Conservation (phyloP, 1,140 invertebrate genomes). For the Drosophila miranda region DNA sequence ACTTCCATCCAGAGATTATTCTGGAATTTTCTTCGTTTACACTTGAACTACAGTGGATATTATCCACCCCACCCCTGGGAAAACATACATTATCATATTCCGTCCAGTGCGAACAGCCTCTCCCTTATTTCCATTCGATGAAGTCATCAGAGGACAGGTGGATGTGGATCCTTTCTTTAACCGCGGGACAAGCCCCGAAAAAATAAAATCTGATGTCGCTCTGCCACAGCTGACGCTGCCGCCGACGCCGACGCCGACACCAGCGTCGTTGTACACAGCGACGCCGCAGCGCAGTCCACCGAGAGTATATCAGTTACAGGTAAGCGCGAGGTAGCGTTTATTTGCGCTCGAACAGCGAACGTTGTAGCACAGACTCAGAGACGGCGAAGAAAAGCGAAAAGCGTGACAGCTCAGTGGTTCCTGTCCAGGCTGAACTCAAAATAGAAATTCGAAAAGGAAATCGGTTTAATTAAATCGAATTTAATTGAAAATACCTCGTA, state of each 20-base stretch:
- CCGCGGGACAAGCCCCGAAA: slow-evolving; percentile 55
- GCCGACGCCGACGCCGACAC: neutral
- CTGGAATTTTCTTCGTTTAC: neutral
- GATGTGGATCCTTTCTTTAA: slow-evolving; percentile 26
- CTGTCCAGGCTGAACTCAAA: slow-evolving; percentile 5
- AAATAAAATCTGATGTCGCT: neutral
- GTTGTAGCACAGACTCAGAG: slow-evolving; percentile 65
- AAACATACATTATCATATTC: slow-evolving; percentile 25
- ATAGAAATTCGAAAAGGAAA: slow-evolving; percentile 44
- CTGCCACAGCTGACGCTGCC: slow-evolving; percentile 1
- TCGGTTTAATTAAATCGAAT: slow-evolving; percentile 23
- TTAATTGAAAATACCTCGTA: slow-evolving; percentile 34
- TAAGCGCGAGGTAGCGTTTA: slow-evolving; percentile 61
- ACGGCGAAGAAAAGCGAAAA: slow-evolving; percentile 30
- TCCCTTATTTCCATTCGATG: slow-evolving; percentile 15
- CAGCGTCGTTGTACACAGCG: slow-evolving; percentile 1
- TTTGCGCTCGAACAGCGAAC: slow-evolving; percentile 79
- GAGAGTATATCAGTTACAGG: slow-evolving; percentile 80
- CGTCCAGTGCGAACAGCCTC: slow-evolving; percentile 2
- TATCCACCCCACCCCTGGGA: neutral
- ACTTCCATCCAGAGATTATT: too few species aligned
- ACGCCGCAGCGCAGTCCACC: slow-evolving; percentile 25
- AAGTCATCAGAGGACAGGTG: slow-evolving; percentile 38
- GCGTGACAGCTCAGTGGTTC: too few species aligned
- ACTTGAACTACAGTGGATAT: neutral